Evolutionary conservation across 2,113 vertebrate genomes (phyloP), one percentile per base, ranked within the genome.

Genomic region (Oreochromis tanganicae): DNA sequence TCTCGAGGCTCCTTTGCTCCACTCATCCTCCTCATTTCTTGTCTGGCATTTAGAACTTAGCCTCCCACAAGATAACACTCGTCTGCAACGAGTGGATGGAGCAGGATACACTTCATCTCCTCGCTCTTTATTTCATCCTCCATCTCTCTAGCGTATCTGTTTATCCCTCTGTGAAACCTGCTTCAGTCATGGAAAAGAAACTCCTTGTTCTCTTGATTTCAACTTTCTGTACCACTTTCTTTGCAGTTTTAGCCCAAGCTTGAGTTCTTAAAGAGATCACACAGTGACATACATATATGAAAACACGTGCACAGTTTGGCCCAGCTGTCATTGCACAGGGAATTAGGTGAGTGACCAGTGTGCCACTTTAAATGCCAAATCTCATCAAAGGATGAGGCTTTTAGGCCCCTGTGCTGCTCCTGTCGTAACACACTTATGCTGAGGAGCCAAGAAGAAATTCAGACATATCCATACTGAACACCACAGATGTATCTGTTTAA

Each of bases 341-440:
- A 94, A 93, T 93, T 92, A 87, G 91, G 90, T 94, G 92, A 95
- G 91, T 73, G 82, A 93, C 93, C 93, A 95, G 87, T 87, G 87
- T 88, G 91, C 83, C 38, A 38, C 86, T 88, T 94, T 93, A 89
- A 81, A 91, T n/a, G 52, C 66, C 93, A 95, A 94, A 93, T 93
- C 94, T 90, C 91, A 94, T 95, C 90, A 94, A 90, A 88, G 93
- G 94, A 92, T 93, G 90, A 94, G 82, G 89, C 82, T 3, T 88
- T 90, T 59, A 87, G 50, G 84, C 43, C 71, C 17, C 52, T 41
- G 36, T n/a, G 59, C 57, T 27, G 59, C 75, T 55, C 66, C 87
- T 24, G 81, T 21, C 4, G 12, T 14, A 52, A 82, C 46, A 50
- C 34, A 63, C 21, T 86, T 12, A n/a, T 50, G 86, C 32, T 38